Evolutionary conservation across 1,140 invertebrate species (phyloP), one percentile per base, ranked within the genome.

Genomic region (Dendrolimus punctatus): DNA sequence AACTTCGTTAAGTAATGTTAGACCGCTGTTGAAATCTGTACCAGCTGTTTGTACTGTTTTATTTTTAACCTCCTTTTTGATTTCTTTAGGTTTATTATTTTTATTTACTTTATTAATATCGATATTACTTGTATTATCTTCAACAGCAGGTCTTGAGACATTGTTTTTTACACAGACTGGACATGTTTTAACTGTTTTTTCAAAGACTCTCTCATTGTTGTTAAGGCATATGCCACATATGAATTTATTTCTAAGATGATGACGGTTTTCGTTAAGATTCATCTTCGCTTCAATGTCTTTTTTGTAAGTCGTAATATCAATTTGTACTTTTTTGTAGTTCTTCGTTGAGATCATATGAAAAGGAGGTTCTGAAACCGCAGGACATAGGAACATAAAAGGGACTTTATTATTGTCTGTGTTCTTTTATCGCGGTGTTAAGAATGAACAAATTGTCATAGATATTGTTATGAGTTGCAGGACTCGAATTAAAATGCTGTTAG

Each of bases 1-100:
- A 0, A 85, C 79, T 68, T 85, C 81, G 46, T 78, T 80, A 2
- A 85, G 48, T 36, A 85, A 60, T 37, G 60, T 73, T 6, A 84
- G 47, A 9, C 76, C 71, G 64, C 77, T 68, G 9, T 61, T 51
- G 5, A 74, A 50, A 51, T 84, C 68, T 39, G 67, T 52, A 39
- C 71, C 50, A 6, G 73, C 68, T 2, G 73, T 74, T 60, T 77
- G 75, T 23, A 73, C 58, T 3, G 53, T 59, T 58, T 71, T 75
- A n/a, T 23, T 23, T 23, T 3, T 23, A 23, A 23, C 23, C 23
- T 23, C 23, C 23, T 23, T 23, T 23, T 23, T 23, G 47, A 49
- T 10, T 10, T 39, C 8, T 49, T 49, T 49, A n/a, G 39, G 7
- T 5, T 49, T 40, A 49, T 40, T 8, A 40, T 49, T 41, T 40